Base-by-base conservation (phyloP, 37 sponge, comb jelly and placozoan genomes). In the Diacarnus erythraeanus region DNA sequence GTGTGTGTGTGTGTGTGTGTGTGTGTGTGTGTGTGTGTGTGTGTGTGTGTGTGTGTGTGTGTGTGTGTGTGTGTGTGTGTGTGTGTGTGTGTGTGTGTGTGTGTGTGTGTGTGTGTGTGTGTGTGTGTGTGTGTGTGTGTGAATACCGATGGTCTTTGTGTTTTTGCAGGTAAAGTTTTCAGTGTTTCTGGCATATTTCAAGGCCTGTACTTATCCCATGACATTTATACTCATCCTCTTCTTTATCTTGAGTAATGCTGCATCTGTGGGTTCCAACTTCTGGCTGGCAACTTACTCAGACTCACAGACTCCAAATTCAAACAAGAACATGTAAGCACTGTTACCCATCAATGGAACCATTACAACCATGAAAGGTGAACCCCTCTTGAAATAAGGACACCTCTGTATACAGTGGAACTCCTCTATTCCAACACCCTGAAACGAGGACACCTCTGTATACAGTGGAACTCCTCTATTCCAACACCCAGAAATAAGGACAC, bases 241-340 rank as follows among this genome's bases (percentile, higher is more conserved):
- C 59, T 69, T 83, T 70, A 21, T 89, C 20, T 47, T 78, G 15
- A 31, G 34, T 21, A 76, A 86, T 42, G 96, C 66, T 2, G 54
- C 57, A 2, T 67, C 82, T 30, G 89, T 92, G 1, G 96, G 92
- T 23, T 42, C 82, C 39, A 87, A 84, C 80, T 74, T 98, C 40
- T 98, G 98, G 98, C 84, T 98, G 68, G 86, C 96, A 43, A 57
- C 90, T 26, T 98, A 96, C 96, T 89, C 86, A 58, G 82, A 84
- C 41, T 3, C 10, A 15, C 66, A 65, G 34, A 35, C 2, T 27
- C 3, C 27, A 3, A 59, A 59, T 59, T n/a, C 23, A 4, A 17
- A 3, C 60, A 59, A 27, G 27, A 59, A 4, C 60, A 30, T 65
- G 66, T 65, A 65, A 65, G 35, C 18, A 59, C 56, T 51, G 21